phyloP scores from a whole-genome alignment of 2,113 vertebrate species.

The Chrysemys picta region DNA sequence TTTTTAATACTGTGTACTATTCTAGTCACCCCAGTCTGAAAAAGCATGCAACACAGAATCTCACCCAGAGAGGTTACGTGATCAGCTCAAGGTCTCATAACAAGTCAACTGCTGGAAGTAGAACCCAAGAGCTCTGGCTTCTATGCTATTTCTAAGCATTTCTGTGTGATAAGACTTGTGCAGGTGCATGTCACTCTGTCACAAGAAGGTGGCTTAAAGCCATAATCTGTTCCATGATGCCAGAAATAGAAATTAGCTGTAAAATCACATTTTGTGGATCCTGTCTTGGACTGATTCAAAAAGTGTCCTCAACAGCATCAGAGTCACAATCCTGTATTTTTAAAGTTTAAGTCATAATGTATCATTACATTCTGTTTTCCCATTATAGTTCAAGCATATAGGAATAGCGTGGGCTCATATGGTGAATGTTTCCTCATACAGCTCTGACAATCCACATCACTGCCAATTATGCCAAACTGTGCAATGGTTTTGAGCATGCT shows the following conservation, averaged over 20 bases:
- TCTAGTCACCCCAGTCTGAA: not conserved
- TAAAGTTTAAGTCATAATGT: constrained; percentile 1
- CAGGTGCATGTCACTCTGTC: not conserved
- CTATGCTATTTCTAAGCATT: accelerated
- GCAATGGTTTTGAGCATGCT: not conserved
- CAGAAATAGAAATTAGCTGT: constrained; percentile 5
- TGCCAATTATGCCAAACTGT: not conserved
- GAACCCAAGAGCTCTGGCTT: accelerated
- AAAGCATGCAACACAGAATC: not conserved
- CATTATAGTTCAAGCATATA: not conserved
- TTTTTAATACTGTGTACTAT: not conserved
- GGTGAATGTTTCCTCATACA: not conserved
- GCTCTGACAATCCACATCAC: not conserved
- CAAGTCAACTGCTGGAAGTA: not conserved
- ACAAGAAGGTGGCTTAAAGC: not conserved
- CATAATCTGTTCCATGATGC: not conserved
- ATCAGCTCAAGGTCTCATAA: not conserved
- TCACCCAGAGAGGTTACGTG: not conserved
- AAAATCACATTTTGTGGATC: not conserved
- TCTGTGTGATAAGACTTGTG: not conserved
- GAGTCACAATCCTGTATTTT: not conserved
- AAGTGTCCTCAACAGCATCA: not conserved
- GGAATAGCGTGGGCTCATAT: constrained; percentile 38
- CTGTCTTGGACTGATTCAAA: not conserved
- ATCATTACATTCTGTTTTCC: constrained; percentile 12